Evolutionary conservation across 2,797 vertebrate genomes (phyloP).

Genomic region (Enteromius anoplus): DNA sequence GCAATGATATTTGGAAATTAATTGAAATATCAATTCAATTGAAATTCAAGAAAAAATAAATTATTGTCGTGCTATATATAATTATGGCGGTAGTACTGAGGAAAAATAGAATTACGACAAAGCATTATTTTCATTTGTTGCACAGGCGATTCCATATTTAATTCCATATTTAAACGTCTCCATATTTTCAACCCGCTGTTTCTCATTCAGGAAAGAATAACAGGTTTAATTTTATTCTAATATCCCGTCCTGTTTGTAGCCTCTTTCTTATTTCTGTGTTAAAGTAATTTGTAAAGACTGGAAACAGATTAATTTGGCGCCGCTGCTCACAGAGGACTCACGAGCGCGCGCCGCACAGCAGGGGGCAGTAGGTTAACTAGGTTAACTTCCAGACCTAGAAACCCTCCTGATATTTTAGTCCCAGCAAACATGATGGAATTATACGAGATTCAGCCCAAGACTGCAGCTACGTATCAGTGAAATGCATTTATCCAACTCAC

Average conservation of each 20-base stretch:
- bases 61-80: neutral
- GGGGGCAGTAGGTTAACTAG: constrained; percentile 60
- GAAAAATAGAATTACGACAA: neutral
- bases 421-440: constrained; percentile 66
- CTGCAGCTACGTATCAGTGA: constrained; percentile 53
- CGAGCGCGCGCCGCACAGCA: constrained; percentile 50
- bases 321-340: constrained; percentile 31
- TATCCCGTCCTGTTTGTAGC: neutral
- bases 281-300: constrained; percentile 40
- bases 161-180: neutral
- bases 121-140: neutral
- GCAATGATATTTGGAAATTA: neutral
- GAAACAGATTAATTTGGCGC: constrained; percentile 45
- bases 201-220: neutral
- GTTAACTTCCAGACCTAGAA: constrained; percentile 30
- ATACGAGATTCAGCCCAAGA: constrained; percentile 62
- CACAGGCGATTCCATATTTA: neutral
- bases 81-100: neutral
- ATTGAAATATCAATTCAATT: neutral
- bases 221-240: neutral
- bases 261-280: constrained; percentile 12
- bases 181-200: neutral
- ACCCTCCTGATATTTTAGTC: constrained; percentile 70
- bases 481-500: constrained; percentile 35
- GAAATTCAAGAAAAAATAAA: neutral